These are phyloP conservation scores for Elaphurus davidianus DNA, from an alignment of 2,113 vertebrate genomes.

Conservation along the genomic window DNA sequence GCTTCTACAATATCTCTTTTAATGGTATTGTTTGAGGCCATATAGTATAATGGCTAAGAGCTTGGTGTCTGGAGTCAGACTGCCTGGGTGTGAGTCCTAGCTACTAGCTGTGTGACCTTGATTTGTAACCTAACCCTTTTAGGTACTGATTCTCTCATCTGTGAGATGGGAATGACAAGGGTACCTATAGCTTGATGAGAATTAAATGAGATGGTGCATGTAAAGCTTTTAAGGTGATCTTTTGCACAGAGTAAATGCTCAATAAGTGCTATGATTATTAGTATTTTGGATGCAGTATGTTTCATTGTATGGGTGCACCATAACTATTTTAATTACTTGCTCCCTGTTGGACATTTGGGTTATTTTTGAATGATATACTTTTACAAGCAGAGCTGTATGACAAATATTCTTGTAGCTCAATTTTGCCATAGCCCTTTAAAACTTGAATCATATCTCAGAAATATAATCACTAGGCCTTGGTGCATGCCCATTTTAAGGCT, in stretches of 20 bases:
- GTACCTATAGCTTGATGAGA: not conserved
- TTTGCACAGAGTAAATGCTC: not conserved
- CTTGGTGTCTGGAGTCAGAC: not conserved
- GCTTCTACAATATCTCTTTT: not conserved
- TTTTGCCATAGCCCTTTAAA: not conserved
- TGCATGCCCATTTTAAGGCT: not conserved
- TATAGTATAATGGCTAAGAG: not conserved
- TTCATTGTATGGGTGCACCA: not conserved
- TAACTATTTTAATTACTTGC: not conserved
- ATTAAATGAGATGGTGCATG: not conserved
- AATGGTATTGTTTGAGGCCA: not conserved
- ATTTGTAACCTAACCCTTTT: not conserved
- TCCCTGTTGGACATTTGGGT: not conserved
- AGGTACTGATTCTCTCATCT: not conserved
- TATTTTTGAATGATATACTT: not conserved
- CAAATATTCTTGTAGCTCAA: not conserved
- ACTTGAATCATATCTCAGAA: not conserved
- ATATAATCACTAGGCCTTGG: not conserved
- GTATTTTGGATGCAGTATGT: not conserved
- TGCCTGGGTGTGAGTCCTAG: not conserved
- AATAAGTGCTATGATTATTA: not conserved
- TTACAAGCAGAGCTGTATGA: not conserved
- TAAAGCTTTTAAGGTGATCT: not conserved
- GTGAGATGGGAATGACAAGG: not conserved
- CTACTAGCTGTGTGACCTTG: not conserved